These are phyloP conservation scores for Oophaga sylvatica DNA, from an alignment of 2,797 vertebrate species.

Conservation along the genomic window DNA sequence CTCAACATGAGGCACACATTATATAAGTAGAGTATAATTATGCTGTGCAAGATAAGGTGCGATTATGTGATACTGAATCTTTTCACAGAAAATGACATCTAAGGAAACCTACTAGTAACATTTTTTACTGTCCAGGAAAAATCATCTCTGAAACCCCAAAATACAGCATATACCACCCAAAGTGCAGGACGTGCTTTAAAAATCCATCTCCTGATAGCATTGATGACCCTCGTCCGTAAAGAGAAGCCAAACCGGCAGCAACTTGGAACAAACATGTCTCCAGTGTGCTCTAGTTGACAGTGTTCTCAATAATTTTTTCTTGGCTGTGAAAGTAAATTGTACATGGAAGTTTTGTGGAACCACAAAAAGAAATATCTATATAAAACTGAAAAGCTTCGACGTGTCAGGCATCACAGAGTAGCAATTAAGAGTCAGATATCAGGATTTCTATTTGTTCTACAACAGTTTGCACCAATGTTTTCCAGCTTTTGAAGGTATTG, in stretches of 20 bases:
- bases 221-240: slow-evolving; percentile 22
- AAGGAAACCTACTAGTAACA: neutral
- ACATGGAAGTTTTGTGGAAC: slow-evolving; percentile 22
- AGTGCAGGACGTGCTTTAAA: neutral
- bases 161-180: neutral
- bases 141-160: neutral
- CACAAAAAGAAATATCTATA: slow-evolving; percentile 20
- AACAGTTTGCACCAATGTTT: neutral
- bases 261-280: slow-evolving; percentile 35
- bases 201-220: slow-evolving; percentile 28
- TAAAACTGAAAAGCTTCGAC: neutral
- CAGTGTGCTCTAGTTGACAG: slow-evolving; percentile 31
- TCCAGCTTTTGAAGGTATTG: neutral
- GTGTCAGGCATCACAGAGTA: neutral
- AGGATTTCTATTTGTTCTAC: neutral
- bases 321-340: slow-evolving; percentile 35
- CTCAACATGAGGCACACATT: too few species aligned
- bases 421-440: neutral
- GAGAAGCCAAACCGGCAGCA: slow-evolving; percentile 44
- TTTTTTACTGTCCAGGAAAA: neutral
- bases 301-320: slow-evolving; percentile 33
- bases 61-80: neutral
- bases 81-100: neutral
- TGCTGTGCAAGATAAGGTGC: too few species aligned
- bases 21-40: too few species aligned